These are phyloP conservation scores for Trachelus troglodyta DNA, from an alignment of 2,888 invertebrate genomes.

Conservation along the genomic window DNA sequence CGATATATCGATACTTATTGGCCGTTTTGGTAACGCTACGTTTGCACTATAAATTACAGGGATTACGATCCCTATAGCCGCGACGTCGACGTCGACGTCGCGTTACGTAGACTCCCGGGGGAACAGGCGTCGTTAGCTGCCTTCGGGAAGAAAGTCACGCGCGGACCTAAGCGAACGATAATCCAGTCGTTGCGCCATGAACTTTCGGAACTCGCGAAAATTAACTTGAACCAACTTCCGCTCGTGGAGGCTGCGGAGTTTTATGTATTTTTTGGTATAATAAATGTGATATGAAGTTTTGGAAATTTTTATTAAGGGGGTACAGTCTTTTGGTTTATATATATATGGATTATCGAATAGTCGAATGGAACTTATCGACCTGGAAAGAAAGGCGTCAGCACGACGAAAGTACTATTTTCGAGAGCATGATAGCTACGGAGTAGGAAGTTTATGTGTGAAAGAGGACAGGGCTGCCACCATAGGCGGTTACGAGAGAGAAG, in stretches of 20 bases:
- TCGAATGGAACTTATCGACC: conserved; percentile 9
- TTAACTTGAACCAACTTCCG: neutral
- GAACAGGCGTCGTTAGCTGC: neutral
- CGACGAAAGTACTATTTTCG: conserved; percentile 8
- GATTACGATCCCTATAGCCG: neutral
- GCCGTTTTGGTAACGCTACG: neutral
- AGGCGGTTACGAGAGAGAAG: neutral
- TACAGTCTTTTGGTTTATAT: too few relatives aligned
- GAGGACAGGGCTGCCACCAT: neutral
- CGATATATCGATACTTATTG: conserved; percentile 1
- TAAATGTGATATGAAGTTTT: neutral
- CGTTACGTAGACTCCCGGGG: neutral
- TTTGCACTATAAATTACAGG: neutral
- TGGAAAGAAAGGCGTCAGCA: conserved; percentile 19
- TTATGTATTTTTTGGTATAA: neutral
- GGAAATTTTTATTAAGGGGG: too few relatives aligned
- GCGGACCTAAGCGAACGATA: neutral
- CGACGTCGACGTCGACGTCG: neutral
- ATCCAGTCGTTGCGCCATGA: neutral
- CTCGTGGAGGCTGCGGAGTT: neutral
- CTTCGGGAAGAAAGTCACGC: neutral
- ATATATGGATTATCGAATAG: too few relatives aligned
- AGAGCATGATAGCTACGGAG: neutral
- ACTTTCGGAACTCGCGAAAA: neutral
- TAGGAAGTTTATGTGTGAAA: neutral